These are phyloP conservation scores for Rhopalosiphum nymphaeae DNA, from an alignment of 2,888 invertebrate genomes.

Conservation along the genomic window DNA sequence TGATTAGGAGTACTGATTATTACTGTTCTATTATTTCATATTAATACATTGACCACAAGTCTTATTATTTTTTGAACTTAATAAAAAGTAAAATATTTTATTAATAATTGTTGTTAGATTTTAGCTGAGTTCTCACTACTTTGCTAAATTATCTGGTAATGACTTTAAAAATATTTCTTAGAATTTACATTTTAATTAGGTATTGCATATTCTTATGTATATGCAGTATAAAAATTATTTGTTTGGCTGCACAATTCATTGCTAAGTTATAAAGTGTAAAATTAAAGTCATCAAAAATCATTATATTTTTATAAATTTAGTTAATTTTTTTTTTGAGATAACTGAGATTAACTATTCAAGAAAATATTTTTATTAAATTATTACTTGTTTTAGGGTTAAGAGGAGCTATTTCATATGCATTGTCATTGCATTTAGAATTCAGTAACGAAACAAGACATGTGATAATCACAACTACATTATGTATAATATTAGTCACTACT, in stretches of 20 bases:
- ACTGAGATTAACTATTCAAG: not conserved
- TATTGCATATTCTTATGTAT: not conserved
- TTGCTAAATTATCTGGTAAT: not conserved
- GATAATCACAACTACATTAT: conserved; percentile 97
- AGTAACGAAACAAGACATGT: conserved; percentile 95
- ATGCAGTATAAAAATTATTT: not conserved
- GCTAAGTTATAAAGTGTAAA: not conserved
- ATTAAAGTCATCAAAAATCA: not conserved
- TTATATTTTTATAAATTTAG: not conserved
- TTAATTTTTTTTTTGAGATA: not conserved
- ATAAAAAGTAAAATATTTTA: not conserved
- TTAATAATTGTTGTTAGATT: not conserved
- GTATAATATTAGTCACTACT: conserved; percentile 96
- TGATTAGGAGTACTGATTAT: not conserved
- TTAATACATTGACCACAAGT: not conserved
- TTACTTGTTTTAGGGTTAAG: conserved; percentile 78
- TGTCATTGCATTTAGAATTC: conserved; percentile 94
- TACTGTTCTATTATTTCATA: not conserved
- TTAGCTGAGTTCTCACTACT: not conserved
- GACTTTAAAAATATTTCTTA: not conserved
- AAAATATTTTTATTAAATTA: not conserved
- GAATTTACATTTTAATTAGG: not conserved
- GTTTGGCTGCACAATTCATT: not conserved
- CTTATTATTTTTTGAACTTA: not conserved
- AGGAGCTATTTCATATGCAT: conserved; percentile 97